Base-by-base conservation (phyloP, 2,888 invertebrate genomes). In the Acanthosepion pharaonis region DNA sequence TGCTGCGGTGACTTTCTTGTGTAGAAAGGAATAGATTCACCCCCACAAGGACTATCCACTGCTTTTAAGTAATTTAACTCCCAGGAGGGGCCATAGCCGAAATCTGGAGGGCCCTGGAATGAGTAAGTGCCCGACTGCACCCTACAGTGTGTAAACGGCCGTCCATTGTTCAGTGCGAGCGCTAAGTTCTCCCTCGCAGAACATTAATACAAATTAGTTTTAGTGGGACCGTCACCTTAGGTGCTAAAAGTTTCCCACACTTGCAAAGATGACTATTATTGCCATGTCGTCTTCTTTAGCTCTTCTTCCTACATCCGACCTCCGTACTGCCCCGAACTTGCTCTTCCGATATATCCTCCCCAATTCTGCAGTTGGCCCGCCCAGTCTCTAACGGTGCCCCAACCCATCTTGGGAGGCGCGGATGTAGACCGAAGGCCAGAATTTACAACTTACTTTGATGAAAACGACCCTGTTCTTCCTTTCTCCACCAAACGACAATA, bases 141-240 rank as follows among this genome's bases (percentile, higher is more conserved):
- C 53, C 93, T 93, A 51, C 93, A 93, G 93, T 93, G 93, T 51
- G 93, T 93, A 51, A 93, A 53, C 93, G 93, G n/a, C 48, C 33
- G 51, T 93, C 93, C 93, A 93, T 93, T 93, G 93, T 93, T 93
- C 53, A n/a, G 28, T 49, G 51, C 93, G 53, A 93, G 49, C 78
- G 78, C 78, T 33, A 78, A 78, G 92, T 93, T 93, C 93, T 93
- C 93, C 93, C 51, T 78, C 78, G 78, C 78, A 78, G 78, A 93
- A 93, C 93, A 93, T 93, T 93, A 53, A 53, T 49, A 93, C 93
- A 93, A 93, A 93, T 93, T 93, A 93, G 93, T 92, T 92, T 51
- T 92, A 92, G 92, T 42, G 92, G 51, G 92, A 92, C 92, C 92
- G 92, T 93, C 93, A 93, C 93, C 93, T 93, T 51, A 93, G 93